Conservation (phyloP, 2,888 invertebrate species). For the Hypselothyrea guttata region DNA sequence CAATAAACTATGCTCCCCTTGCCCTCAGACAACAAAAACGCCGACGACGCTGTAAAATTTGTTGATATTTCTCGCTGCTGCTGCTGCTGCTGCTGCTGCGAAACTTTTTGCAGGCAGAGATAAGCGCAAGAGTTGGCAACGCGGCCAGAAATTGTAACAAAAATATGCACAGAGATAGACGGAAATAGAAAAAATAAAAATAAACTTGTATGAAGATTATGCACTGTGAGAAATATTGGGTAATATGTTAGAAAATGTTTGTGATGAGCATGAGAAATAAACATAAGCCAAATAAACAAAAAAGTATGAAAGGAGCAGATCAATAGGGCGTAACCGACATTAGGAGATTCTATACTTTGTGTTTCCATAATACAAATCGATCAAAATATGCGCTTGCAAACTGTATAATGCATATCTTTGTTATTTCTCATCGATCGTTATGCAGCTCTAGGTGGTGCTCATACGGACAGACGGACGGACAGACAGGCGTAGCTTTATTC, state of each 20-base stretch:
- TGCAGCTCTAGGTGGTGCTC: too few relatives aligned
- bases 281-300: too few relatives aligned
- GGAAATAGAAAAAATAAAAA: neutral
- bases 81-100: conserved; percentile 36
- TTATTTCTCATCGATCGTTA: too few relatives aligned
- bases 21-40: conserved; percentile 36
- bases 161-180: neutral
- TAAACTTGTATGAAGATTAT: neutral
- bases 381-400: too few relatives aligned
- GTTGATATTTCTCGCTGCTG: conserved; percentile 49
- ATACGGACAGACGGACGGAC: too few relatives aligned
- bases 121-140: conserved; percentile 54
- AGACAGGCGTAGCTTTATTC: too few relatives aligned
- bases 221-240: too few relatives aligned
- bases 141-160: conserved; percentile 22
- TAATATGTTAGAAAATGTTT: neutral
- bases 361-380: too few relatives aligned
- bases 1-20: conserved; percentile 4
- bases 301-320: too few relatives aligned
- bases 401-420: too few relatives aligned
- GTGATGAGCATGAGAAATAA: neutral
- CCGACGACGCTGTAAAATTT: conserved; percentile 66
- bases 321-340: too few relatives aligned
- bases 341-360: too few relatives aligned
- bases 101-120: conserved; percentile 38